Conservation (phyloP, 2,113 vertebrate genomes). For the Eubucco bourcierii region DNA sequence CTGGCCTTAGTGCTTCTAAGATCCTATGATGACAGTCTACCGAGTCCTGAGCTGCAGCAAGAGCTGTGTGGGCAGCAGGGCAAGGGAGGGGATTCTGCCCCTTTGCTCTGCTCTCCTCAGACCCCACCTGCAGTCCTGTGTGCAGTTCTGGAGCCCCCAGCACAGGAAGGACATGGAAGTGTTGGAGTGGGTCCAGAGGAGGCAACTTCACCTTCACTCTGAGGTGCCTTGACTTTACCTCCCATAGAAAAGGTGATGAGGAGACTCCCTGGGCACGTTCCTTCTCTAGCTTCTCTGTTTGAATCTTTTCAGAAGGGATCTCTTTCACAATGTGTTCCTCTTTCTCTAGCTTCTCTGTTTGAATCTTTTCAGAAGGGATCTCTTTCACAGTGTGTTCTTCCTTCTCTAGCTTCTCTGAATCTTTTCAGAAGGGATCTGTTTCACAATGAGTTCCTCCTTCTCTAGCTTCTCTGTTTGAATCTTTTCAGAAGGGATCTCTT, state of each 20-base stretch:
- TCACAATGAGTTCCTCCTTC: no score
- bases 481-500: neutral
- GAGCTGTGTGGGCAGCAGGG: no score
- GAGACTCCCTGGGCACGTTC: neutral
- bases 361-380: neutral
- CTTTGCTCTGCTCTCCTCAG: no score
- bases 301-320: neutral
- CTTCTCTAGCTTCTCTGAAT: neutral
- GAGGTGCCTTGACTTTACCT: neutral
- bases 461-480: neutral
- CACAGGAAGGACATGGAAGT: no score
- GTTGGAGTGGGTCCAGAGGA: no score
- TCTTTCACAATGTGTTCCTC: neutral
- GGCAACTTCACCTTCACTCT: neutral
- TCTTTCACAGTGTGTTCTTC: no score
- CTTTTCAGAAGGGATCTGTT: neutral
- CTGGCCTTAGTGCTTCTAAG: no score
- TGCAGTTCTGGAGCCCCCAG: no score
- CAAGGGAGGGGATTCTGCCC: no score
- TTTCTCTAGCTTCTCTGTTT: neutral
- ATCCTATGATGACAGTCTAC: no score
- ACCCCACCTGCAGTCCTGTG: no score
- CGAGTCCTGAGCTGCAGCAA: no score
- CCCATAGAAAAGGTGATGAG: neutral
- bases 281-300: neutral